These are phyloP conservation scores for Lytechinus pictus DNA, from an alignment of 35 echinoderm and acorn worm genomes.

Conservation along the genomic window DNA sequence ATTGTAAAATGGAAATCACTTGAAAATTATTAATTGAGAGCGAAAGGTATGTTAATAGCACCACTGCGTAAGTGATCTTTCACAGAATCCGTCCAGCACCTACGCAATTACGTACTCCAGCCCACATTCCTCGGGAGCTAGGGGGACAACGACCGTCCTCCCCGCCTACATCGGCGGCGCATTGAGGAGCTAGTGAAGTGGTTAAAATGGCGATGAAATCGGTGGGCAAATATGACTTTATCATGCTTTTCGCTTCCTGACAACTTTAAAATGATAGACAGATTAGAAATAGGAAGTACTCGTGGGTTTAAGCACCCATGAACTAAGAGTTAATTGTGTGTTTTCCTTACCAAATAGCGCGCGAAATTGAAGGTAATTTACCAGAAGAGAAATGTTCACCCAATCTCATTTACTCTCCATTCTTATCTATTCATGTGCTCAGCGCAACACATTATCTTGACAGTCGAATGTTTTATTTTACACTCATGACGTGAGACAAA, in stretches of 20 bases:
- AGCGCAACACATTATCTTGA: neutral
- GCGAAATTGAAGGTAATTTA: neutral
- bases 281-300: neutral
- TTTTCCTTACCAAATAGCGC: constrained; percentile 20
- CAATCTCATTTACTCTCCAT: neutral
- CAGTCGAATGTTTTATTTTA: neutral
- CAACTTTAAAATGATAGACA: neutral
- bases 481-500: neutral
- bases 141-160: neutral
- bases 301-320: neutral
- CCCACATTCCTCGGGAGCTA: neutral
- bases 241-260: neutral
- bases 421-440: neutral
- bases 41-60: neutral
- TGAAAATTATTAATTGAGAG: neutral
- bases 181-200: neutral
- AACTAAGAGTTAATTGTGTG: neutral
- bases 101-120: neutral
- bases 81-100: neutral
- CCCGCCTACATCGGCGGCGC: neutral
- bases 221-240: neutral
- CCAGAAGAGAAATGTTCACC: neutral
- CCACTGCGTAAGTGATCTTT: neutral
- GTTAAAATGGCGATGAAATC: neutral
- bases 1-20: neutral